Evolutionary conservation across 2,888 invertebrate species (phyloP).

Genomic region (Odontocolon sp.): DNA sequence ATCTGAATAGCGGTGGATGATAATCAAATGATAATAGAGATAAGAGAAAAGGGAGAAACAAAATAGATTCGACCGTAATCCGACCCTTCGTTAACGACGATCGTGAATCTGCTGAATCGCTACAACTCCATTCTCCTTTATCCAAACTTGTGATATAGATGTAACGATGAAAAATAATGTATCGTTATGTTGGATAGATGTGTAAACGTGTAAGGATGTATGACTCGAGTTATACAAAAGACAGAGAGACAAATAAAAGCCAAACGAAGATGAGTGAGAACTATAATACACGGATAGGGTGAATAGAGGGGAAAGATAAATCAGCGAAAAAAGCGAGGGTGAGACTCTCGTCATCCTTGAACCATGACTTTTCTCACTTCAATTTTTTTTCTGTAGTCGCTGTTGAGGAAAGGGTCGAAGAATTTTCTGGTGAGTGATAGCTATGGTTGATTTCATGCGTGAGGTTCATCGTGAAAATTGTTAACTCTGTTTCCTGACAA

Average conservation of each 20-base stretch:
- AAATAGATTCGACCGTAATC: conserved; percentile 15
- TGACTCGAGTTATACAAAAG: conserved; percentile 29
- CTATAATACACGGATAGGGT: conserved; percentile 25
- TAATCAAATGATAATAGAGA: conserved; percentile 63
- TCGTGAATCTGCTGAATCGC: conserved; percentile 42
- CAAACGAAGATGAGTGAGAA: conserved; percentile 44
- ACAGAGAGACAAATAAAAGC: conserved; percentile 40
- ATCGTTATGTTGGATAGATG: conserved; percentile 19
- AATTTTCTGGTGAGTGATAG: conserved; percentile 23
- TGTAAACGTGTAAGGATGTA: conserved; percentile 41
- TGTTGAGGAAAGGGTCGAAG: conserved; percentile 29
- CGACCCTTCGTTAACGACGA: conserved; percentile 49
- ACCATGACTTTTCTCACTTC: not conserved
- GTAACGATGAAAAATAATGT: conserved; percentile 21
- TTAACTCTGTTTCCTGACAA: no score
- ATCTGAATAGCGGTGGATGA: conserved; percentile 32
- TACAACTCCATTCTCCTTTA: not conserved
- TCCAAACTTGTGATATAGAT: conserved; percentile 3
- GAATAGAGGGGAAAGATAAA: conserved; percentile 22
- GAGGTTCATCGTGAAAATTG: conserved; percentile 39
- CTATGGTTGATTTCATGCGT: conserved; percentile 64
- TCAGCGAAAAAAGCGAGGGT: conserved; percentile 1
- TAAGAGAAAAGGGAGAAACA: not conserved
- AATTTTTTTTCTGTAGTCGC: not conserved
- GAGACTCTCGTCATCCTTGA: not conserved